A percentile compares a stretch with the other conserved stretches of the same genome.
Evolutionary conservation across 1,140 invertebrate genomes (phyloP).

Genomic region (Neodiprion pinetum): DNA sequence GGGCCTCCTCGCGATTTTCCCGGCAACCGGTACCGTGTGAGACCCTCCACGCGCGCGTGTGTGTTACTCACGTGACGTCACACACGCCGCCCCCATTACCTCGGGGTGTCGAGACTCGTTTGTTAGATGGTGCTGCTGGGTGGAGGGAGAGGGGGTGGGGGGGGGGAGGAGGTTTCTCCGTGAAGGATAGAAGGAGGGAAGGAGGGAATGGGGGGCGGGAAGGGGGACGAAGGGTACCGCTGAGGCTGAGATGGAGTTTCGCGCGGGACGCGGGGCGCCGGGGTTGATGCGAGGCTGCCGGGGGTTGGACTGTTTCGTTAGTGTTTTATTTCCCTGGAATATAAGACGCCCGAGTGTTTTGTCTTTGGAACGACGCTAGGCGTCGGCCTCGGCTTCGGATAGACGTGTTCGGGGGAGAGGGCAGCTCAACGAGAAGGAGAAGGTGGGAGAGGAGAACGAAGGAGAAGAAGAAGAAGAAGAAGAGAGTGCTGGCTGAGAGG

Average conservation of each 20-base stretch:
- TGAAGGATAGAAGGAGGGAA: neutral
- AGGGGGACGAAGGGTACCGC: slow-evolving; percentile 9
- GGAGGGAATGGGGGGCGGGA: slow-evolving; percentile 22
- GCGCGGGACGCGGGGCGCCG: too few relatives aligned
- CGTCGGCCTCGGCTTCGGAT: too few relatives aligned
- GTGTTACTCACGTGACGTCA: slow-evolving; percentile 14
- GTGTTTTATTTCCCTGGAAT: neutral
- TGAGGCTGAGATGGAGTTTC: slow-evolving; percentile 8
- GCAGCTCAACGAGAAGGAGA: slow-evolving; percentile 23
- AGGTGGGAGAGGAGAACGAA: slow-evolving; percentile 18
- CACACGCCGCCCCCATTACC: slow-evolving; percentile 15
- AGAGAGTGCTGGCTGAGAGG: too few relatives aligned
- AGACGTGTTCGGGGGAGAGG: slow-evolving; percentile 11
- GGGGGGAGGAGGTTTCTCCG: slow-evolving; percentile 16
- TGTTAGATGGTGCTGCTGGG: slow-evolving; percentile 17
- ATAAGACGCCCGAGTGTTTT: too few relatives aligned
- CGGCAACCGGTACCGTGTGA: neutral
- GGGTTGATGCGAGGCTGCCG: too few relatives aligned
- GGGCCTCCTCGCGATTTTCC: neutral
- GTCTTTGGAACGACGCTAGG: too few relatives aligned
- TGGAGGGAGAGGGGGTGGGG: neutral
- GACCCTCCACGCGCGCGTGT: neutral
- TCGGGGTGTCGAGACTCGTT: slow-evolving; percentile 11
- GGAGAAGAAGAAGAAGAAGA: slow-evolving; percentile 15
- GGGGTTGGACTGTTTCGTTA: neutral